Evolutionary conservation across 2,888 invertebrate species (phyloP).

Genomic region (Trichopria drosophilae): DNA sequence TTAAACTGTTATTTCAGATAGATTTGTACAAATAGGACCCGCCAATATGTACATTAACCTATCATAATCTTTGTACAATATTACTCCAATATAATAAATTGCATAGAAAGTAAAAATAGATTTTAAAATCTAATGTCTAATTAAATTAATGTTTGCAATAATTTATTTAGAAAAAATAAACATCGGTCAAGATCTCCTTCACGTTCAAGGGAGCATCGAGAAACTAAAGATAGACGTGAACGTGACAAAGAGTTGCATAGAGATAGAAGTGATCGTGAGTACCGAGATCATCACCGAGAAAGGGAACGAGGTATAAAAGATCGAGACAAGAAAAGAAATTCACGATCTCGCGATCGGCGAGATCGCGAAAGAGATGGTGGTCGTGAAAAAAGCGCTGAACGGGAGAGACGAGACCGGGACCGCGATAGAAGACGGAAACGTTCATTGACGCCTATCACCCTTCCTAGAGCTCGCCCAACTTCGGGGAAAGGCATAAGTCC

Average conservation of each 20-base stretch:
- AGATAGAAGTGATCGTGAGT: conserved; percentile 52
- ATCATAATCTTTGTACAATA: too few species aligned
- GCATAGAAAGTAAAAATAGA: too few species aligned
- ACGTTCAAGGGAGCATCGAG: conserved; percentile 64
- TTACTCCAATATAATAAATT: too few species aligned
- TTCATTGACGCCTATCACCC: conserved; percentile 53
- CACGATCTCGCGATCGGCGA: conserved; percentile 42
- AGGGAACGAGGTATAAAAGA: conserved; percentile 41
- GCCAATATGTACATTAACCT: too few species aligned
- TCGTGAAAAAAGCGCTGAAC: conserved; percentile 31
- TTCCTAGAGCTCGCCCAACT: conserved; percentile 58
- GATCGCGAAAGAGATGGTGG: conserved; percentile 56
- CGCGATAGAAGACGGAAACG: conserved; percentile 58
- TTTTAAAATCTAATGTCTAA: too few species aligned
- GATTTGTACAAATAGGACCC: too few species aligned
- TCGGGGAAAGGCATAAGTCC: conserved; percentile 59
- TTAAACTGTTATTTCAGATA: too few species aligned
- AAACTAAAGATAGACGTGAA: conserved; percentile 55
- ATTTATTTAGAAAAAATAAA: conserved; percentile 56
- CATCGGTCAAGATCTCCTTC: conserved; percentile 56
- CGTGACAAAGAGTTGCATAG: conserved; percentile 43
- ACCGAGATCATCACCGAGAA: conserved; percentile 40
- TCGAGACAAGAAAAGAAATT: conserved; percentile 31
- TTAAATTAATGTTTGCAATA: too few species aligned
- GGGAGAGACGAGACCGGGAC: conserved; percentile 49